Evolutionary conservation across 1,140 invertebrate species (phyloP).

Genomic region (Nebria ingens): DNA sequence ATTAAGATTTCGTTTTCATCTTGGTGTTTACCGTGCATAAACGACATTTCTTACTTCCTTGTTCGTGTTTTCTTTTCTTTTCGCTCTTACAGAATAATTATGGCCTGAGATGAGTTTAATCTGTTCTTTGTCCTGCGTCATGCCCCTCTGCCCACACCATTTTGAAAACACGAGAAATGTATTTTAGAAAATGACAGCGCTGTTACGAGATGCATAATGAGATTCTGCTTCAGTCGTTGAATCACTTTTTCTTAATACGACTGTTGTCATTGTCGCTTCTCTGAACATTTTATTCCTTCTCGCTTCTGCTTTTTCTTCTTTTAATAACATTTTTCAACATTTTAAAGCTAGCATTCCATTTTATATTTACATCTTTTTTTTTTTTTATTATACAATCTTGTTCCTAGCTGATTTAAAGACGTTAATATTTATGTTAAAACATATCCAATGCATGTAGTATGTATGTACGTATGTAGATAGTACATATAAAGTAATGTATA

Average conservation of each 20-base stretch:
- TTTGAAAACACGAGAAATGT: slow-evolving; percentile 5
- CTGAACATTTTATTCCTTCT: background rate
- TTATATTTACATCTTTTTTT: too few relatives aligned
- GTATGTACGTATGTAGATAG: too few relatives aligned
- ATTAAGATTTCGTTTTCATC: slow-evolving; percentile 31
- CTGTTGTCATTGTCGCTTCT: background rate
- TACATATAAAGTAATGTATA: too few relatives aligned
- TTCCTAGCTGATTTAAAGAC: too few relatives aligned
- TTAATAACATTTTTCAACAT: slow-evolving; percentile 7
- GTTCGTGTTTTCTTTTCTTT: background rate
- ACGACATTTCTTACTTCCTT: slow-evolving; percentile 18
- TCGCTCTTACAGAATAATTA: slow-evolving; percentile 9
- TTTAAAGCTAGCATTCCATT: slow-evolving; percentile 2
- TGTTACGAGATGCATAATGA: slow-evolving; percentile 7
- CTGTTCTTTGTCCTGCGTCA: slow-evolving; percentile 9
- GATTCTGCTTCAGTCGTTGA: background rate
- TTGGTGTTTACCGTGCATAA: slow-evolving; percentile 26
- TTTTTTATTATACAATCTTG: too few relatives aligned
- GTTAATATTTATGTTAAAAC: too few relatives aligned
- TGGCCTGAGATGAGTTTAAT: slow-evolving; percentile 1
- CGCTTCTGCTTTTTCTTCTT: background rate
- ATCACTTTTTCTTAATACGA: background rate
- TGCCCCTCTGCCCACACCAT: background rate
- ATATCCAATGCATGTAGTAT: too few relatives aligned
- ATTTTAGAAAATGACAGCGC: slow-evolving; percentile 5